Evolutionary conservation across 2,797 vertebrate species (phyloP), one percentile per base, ranked within the genome.

Genomic region (Enteromius argenteus): DNA sequence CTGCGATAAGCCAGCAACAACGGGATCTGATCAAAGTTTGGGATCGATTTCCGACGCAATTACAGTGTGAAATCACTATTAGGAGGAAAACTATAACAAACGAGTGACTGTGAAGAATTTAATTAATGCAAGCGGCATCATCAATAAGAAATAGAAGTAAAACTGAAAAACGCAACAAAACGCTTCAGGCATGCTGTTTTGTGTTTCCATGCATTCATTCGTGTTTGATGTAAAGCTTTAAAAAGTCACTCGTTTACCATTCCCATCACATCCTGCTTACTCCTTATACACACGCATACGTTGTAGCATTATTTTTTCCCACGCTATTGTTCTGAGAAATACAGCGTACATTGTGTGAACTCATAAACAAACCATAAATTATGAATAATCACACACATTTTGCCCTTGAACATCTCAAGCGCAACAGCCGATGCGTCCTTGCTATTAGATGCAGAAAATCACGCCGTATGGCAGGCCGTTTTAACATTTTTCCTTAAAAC

Each of bases 21-120:
- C 85, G 89, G 88, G 90, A 79, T 84, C 42, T 85, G 84, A 92
- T 94, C 90, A 93, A 95, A 95, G 93, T 94, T 94, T 88, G 88
- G 87, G 89, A 86, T 58, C 51, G 80, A 85, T 75, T 75, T 51
- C 44, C 23, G 56, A 49, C 56, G 75, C 37, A 80, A 68, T 73
- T 80, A 60, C 17, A 60, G 23, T 13, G 9, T 39, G 17, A 69
- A 71, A 49, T 62, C 64, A 5, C 39, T 42, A 13, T 19, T 19
- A 3, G 2, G 6, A 15, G 27, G 30, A 10, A 35, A 67, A 8
- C 51, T 79, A 15, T 32, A 35, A 39, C 15, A 67, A 27, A 58
- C 11, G 1, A 35, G 11, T 19, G 27, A 4, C 42, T 71, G 39
- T 19, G 37, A 58, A 49, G 5, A 79, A 46, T 66, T 32, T 46